Percentiles rank a stretch among this genome's conserved stretches.
These are phyloP conservation scores for Aplocera efformata DNA, from an alignment of 2,888 invertebrate genomes.

Conservation along the genomic window DNA sequence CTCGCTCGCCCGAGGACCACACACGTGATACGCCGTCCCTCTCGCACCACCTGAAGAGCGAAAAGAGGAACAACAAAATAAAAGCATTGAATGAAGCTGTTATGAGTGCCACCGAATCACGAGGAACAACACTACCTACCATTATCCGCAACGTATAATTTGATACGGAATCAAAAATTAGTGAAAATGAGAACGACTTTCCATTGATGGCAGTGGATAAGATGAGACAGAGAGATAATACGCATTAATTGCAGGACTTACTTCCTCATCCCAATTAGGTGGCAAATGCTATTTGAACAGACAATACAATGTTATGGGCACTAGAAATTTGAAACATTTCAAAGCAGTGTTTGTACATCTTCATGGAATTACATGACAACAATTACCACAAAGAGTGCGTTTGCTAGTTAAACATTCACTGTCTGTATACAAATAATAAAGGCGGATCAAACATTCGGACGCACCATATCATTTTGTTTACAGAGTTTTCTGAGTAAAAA, in stretches of 20 bases:
- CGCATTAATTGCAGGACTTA: neutral
- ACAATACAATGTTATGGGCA: too few species aligned
- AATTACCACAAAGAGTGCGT: conserved; percentile 64
- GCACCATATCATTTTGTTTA: conserved; percentile 79
- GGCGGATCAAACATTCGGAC: conserved; percentile 78
- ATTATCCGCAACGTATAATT: conserved; percentile 38
- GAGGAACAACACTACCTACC: conserved; percentile 44
- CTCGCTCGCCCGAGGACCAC: conserved; percentile 61
- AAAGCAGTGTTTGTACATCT: conserved; percentile 44
- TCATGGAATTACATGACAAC: conserved; percentile 53
- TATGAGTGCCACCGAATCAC: conserved; percentile 50
- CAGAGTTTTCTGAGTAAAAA: conserved; percentile 79
- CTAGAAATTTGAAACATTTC: conserved; percentile 36
- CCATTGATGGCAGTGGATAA: neutral
- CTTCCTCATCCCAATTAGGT: neutral
- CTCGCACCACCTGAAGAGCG: conserved; percentile 51
- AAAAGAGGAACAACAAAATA: conserved; percentile 63
- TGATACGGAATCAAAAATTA: conserved; percentile 32
- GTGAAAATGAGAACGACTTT: conserved; percentile 16
- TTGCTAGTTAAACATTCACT: conserved; percentile 67
- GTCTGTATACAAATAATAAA: conserved; percentile 73
- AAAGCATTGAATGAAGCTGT: conserved; percentile 70
- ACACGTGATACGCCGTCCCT: conserved; percentile 64
- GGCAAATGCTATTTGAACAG: neutral
- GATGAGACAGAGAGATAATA: neutral